A percentile compares a stretch with the other conserved stretches of the same genome.
These are phyloP conservation scores for Alexandromys fortis DNA, from an alignment of 2,113 vertebrate species.

Conservation along the genomic window DNA sequence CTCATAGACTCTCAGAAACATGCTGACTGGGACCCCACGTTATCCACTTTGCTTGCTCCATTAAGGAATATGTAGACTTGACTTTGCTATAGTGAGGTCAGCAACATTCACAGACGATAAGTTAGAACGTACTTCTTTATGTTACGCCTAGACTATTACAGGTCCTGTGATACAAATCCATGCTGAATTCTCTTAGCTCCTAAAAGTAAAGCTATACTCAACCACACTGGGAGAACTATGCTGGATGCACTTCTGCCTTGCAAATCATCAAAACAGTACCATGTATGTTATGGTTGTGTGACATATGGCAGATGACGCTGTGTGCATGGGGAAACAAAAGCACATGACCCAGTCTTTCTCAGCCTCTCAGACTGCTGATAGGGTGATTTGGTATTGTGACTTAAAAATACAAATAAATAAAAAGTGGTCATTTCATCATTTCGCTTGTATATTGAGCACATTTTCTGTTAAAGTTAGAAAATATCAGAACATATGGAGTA, in stretches of 20 bases:
- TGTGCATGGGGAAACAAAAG: constrained; percentile 5
- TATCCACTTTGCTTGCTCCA: constrained; percentile 18
- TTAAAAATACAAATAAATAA: neutral
- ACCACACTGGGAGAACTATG: constrained; percentile 16
- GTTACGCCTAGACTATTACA: constrained; percentile 25
- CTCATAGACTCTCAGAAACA: neutral
- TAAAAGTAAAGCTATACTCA: neutral
- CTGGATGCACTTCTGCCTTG: neutral
- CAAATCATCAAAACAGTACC: constrained; percentile 52
- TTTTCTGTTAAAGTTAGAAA: constrained; percentile 32
- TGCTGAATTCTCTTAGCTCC: neutral
- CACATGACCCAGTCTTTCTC: constrained; percentile 1
- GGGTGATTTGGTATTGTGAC: neutral
- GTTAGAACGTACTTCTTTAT: constrained; percentile 55
- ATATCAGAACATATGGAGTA: neutral
- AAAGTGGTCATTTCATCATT: neutral
- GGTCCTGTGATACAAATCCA: constrained; percentile 19
- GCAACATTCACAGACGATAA: constrained; percentile 16
- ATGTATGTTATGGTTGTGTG: neutral
- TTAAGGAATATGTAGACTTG: neutral
- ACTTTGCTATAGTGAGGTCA: constrained; percentile 54
- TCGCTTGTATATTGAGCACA: constrained; percentile 1
- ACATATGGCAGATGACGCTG: neutral
- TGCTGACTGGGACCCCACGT: neutral
- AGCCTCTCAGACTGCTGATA: neutral